phyloP scores from a whole-genome alignment of 2,888 invertebrate genomes.

The Drosophila colorata region DNA sequence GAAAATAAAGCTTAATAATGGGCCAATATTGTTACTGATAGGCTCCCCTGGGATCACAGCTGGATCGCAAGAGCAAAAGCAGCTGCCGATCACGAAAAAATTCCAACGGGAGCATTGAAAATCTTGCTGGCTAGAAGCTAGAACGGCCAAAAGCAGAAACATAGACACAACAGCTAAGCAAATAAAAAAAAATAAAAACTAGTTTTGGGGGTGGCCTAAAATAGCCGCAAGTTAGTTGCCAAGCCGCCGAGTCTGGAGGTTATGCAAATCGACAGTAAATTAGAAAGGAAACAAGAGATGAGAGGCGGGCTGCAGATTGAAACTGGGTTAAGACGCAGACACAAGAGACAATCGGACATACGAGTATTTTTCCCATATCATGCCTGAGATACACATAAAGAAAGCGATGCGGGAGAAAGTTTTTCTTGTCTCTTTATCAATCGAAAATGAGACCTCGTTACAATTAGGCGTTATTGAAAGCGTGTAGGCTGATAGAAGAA shows the following conservation, averaged over 20 bases:
- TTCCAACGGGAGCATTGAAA: not conserved
- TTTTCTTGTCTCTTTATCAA: conserved; percentile 59
- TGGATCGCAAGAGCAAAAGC: no score
- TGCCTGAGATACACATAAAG: conserved; percentile 29
- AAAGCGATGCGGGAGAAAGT: conserved; percentile 64
- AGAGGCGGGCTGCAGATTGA: conserved; percentile 45
- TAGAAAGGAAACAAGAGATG: conserved; percentile 67
- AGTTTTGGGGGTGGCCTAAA: conserved; percentile 42
- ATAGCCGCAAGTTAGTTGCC: conserved; percentile 32
- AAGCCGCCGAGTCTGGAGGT: conserved; percentile 41
- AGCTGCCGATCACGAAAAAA: no score
- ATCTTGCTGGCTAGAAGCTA: conserved; percentile 4
- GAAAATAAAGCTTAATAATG: no score
- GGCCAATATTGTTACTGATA: no score
- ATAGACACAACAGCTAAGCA: conserved; percentile 41
- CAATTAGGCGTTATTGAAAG: conserved; percentile 56
- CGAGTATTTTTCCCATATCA: conserved; percentile 13
- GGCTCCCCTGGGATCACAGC: no score
- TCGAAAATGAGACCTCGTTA: conserved; percentile 53
- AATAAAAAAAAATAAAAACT: conserved; percentile 40
- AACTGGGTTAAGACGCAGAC: conserved; percentile 60
- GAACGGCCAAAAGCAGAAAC: not conserved
- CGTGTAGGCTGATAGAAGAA: conserved; percentile 22
- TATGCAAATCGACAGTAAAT: conserved; percentile 68
- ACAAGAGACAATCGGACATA: conserved; percentile 22